Base-by-base conservation (phyloP, 1,140 invertebrate species). In the Vanessa tameamea region DNA sequence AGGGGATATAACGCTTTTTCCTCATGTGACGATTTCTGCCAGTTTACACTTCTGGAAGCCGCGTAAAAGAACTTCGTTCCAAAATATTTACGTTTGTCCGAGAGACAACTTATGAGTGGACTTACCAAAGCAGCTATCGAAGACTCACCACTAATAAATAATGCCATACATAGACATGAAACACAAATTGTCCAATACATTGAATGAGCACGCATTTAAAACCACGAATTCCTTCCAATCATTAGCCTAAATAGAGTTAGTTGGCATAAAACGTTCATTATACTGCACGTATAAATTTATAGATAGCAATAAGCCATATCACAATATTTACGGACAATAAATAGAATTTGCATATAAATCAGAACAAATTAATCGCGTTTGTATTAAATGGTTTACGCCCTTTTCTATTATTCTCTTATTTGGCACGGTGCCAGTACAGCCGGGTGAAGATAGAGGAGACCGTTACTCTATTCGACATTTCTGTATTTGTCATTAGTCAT, bases 281-380 rank as follows among this genome's bases (percentile, higher is more conserved):
- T 37, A 61, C 3, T 61, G 26, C 1, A 37, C 57, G 26, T 12
- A 37, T 11, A 61, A 61, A 31, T 61, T 61, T 61, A 61, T 61
- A 61, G 57, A 37, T 61, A 61, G 23, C 57, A 61, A 31, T 61
- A 61, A 61, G 57, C 57, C 57, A 61, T 61, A 61, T 61, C 23
- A 61, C 57, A 61, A 61, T 61, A 61, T 61, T 61, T 61, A 61
- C 57, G 23, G 57, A 61, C 57, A 37, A 61, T 61, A 61, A 61
- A 61, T 61, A 43, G 57, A 61, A 61, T 61, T 61, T 61, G 57
- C 57, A 61, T 61, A 61, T 61, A 61, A 61, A 61, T 61, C 57
- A 61, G 31, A 61, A 61, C 26, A 37, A 61, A 61, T 61, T 31
- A 61, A 61, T 61, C 57, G 23, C 57, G 57, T 61, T 31, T 37